These are phyloP conservation scores for Caracal caracal DNA, from an alignment of 2,113 vertebrate genomes.

Conservation along the genomic window DNA sequence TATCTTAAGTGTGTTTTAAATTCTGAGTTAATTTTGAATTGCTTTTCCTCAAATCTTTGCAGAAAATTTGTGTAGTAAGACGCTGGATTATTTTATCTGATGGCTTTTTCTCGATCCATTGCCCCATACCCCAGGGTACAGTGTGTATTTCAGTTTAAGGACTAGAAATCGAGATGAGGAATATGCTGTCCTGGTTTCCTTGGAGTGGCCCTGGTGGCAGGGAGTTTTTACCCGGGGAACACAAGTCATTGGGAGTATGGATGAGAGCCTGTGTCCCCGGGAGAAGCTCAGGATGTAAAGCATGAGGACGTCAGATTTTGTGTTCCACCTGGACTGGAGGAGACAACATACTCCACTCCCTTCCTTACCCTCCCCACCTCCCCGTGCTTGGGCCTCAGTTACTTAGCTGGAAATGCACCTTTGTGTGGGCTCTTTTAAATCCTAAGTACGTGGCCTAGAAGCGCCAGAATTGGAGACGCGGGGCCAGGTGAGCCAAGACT, in stretches of 20 bases:
- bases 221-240: background rate
- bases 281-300: conserved; percentile 22
- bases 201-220: background rate
- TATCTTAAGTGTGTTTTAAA: conserved; percentile 34
- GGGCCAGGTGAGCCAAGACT: background rate
- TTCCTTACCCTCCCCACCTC: background rate
- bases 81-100: conserved; percentile 7
- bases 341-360: background rate
- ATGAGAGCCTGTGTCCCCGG: background rate
- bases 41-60: background rate
- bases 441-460: background rate
- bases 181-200: background rate
- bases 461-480: background rate
- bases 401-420: background rate
- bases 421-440: background rate
- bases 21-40: conserved; percentile 20
- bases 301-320: conserved; percentile 25
- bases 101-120: background rate
- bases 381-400: background rate
- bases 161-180: background rate
- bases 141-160: background rate
- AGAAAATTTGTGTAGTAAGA: conserved; percentile 27
- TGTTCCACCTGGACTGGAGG: background rate
- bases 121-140: background rate
- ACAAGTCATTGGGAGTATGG: background rate